Conservation (phyloP, 1,140 invertebrate genomes). For the Berghia stephanieae region DNA sequence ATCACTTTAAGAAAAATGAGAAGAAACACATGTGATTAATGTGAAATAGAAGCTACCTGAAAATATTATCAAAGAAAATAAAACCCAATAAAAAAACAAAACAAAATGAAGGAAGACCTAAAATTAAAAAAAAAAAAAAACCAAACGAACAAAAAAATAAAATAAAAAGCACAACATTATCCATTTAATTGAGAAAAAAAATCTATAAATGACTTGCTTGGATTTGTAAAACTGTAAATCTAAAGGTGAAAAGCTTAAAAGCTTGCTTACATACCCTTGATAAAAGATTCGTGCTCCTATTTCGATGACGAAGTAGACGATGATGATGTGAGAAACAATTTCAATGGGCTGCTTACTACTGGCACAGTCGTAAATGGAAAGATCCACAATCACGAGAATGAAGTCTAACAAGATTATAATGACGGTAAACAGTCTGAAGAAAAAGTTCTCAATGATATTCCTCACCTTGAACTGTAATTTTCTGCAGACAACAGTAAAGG, state of each 20-base stretch:
- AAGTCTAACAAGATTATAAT: constrained; percentile 66
- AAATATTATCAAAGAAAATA: too few relatives aligned
- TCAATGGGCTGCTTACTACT: constrained; percentile 45
- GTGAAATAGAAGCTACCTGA: too few relatives aligned
- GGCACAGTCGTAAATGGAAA: constrained; percentile 52
- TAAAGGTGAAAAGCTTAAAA: not conserved
- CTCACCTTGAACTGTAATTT: constrained; percentile 38
- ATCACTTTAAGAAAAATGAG: too few relatives aligned
- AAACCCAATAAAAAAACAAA: too few relatives aligned
- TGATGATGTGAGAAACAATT: constrained; percentile 63
- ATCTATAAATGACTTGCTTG: not conserved
- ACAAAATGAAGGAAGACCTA: too few relatives aligned
- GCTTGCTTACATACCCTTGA: constrained; percentile 56
- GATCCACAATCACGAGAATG: constrained; percentile 63
- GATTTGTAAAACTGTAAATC: not conserved
- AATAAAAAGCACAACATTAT: too few relatives aligned
- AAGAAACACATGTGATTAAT: too few relatives aligned
- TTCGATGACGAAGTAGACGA: constrained; percentile 66
- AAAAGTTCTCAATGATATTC: constrained; percentile 54
- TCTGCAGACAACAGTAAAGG: constrained; percentile 44
- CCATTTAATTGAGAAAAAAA: too few relatives aligned
- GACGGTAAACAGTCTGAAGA: constrained; percentile 58
- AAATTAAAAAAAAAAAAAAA: too few relatives aligned
- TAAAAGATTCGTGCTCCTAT: constrained; percentile 63
- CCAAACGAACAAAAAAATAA: too few relatives aligned